phyloP scores from a whole-genome alignment of 2,888 invertebrate genomes.

The Chrysolina haemoptera region DNA sequence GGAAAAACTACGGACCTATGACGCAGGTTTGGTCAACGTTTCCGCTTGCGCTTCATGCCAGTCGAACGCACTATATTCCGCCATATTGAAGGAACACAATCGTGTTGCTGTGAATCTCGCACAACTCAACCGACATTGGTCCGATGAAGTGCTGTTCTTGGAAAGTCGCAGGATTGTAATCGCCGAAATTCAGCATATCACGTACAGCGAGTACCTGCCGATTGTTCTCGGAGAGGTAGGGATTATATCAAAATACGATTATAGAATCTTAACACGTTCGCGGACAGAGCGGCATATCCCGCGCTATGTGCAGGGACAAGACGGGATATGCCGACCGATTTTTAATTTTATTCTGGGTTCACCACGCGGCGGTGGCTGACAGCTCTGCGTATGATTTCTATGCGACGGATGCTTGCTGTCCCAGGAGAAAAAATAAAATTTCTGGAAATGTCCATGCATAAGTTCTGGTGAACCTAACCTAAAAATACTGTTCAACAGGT shows the following conservation, averaged over 20 bases:
- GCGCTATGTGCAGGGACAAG: too few relatives aligned
- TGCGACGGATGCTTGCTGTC: constrained; percentile 21
- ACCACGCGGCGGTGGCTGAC: too few relatives aligned
- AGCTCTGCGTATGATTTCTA: too few relatives aligned
- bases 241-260: not conserved
- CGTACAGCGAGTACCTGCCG: constrained; percentile 87
- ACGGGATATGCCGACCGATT: too few relatives aligned
- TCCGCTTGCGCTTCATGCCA: constrained; percentile 78
- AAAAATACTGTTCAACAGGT: constrained; percentile 13
- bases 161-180: constrained; percentile 83
- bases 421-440: too few relatives aligned
- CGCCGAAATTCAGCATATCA: constrained; percentile 88
- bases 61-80: constrained; percentile 81
- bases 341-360: too few relatives aligned
- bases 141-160: constrained; percentile 82
- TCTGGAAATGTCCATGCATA: constrained; percentile 13
- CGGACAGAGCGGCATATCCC: too few relatives aligned
- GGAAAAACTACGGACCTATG: constrained; percentile 79
- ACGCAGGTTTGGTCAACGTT: constrained; percentile 80
- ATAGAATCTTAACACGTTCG: not conserved
- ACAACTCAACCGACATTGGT: constrained; percentile 84
- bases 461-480: constrained; percentile 9
- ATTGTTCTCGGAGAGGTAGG: constrained; percentile 82
- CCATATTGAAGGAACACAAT: constrained; percentile 85
- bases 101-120: constrained; percentile 81